Evolutionary conservation across 1,140 invertebrate species (phyloP).

Genomic region (Plectus sambesii): DNA sequence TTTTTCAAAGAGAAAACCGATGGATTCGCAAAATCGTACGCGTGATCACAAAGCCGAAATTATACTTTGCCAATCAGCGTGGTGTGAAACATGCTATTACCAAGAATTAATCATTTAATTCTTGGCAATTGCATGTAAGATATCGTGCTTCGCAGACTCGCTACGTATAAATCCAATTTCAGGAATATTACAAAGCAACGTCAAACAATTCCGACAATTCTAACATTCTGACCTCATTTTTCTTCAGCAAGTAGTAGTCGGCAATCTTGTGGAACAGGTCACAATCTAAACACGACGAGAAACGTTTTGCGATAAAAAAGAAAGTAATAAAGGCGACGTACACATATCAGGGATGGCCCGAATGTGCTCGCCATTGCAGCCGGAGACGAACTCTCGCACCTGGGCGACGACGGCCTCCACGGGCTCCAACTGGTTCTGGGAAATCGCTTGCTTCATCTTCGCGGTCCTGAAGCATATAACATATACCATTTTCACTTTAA

Average conservation of each 20-base stretch:
- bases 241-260: conserved; percentile 61
- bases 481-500: too few species aligned
- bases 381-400: conserved; percentile 68
- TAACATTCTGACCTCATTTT: too few species aligned
- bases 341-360: conserved; percentile 68
- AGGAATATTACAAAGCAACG: neutral
- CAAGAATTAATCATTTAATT: too few species aligned
- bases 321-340: conserved; percentile 53
- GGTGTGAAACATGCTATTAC: too few species aligned
- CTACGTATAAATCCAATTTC: too few species aligned
- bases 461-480: too few species aligned
- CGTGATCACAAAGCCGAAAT: too few species aligned
- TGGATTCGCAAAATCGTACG: conserved; percentile 56
- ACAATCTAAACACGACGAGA: conserved; percentile 57
- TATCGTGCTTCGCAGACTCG: too few species aligned
- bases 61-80: too few species aligned
- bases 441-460: too few species aligned
- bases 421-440: too few species aligned
- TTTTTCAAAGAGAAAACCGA: conserved; percentile 69
- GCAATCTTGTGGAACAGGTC: conserved; percentile 74
- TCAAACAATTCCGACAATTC: conserved; percentile 25
- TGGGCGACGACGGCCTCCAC: conserved; percentile 52
- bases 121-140: too few species aligned
- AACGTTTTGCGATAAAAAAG: conserved; percentile 12
- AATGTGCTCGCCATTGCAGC: conserved; percentile 75